Evolutionary conservation across 1,140 invertebrate genomes (phyloP), one percentile per base, ranked within the genome.

Genomic region (Leptinotarsa lineolata): DNA sequence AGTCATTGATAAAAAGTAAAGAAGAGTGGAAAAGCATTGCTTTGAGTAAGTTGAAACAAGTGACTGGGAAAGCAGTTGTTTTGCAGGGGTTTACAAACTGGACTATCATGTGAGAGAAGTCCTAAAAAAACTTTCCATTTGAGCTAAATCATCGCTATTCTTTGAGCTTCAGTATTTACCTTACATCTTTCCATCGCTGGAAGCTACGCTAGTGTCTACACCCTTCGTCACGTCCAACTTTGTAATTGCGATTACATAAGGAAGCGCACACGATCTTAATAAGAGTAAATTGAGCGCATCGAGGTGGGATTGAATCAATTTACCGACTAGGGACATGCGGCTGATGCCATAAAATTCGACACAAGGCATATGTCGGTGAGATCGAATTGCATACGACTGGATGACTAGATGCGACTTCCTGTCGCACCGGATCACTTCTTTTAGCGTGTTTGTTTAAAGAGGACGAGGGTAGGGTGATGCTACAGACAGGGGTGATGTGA

Each of bases 251-350:
- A 54, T 54, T 54, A 54, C 48, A 54, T 54, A n/a, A 54, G 48
- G n/a, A 18, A 15, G 13, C 4, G 61, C 61, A 63, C 61, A 63
- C 61, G 13, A 21, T 63, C 61, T 63, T 63, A 63, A 63, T 63
- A n/a, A 21, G n/a, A 1, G 15, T 63, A 30, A 63, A 63, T 63
- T 63, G 20, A 15, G 61, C 61, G 20, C 24, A 16, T 30, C 24
- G 61, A 63, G 24, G 61, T 63, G 61, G 61, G 24, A 16, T 20
- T 63, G 4, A 63, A 18, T 63, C 61, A 63, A 63, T 63, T 63
- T 63, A 63, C 61, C 24, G 20, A 22, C 20, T 63, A n/a, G 20
- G 24, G 11, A 30, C 61, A 63, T 63, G 61, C 20, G 61, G 20
- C 61, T 21, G 5, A 63, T 63, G 61, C 13, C 11, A 63, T 21